These are phyloP conservation scores for Adoxophyes honmai DNA, from an alignment of 1,140 invertebrate species.

Conservation along the genomic window DNA sequence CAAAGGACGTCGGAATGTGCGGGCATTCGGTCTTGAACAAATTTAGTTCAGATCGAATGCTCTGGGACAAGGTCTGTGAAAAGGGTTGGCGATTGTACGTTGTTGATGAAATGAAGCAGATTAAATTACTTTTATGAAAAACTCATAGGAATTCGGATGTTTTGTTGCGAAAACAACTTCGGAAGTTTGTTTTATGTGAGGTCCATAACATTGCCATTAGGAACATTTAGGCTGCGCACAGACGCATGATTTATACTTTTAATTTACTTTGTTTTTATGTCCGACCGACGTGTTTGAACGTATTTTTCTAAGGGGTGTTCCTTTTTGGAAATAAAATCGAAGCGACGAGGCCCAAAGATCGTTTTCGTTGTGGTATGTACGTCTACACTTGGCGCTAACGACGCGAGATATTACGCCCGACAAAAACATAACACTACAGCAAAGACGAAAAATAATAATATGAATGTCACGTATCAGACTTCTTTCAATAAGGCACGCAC, in stretches of 20 bases:
- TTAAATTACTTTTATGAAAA: slow-evolving; percentile 60
- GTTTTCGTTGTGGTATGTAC: too few relatives aligned
- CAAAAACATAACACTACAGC: neutral
- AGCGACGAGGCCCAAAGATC: too few relatives aligned
- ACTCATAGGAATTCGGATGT: neutral
- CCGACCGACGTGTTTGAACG: too few relatives aligned
- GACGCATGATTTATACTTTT: too few relatives aligned
- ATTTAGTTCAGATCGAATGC: slow-evolving; percentile 69
- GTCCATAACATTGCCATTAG: too few relatives aligned
- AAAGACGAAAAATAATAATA: neutral
- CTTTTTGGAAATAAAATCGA: too few relatives aligned
- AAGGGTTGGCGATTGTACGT: slow-evolving; percentile 51
- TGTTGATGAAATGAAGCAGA: slow-evolving; percentile 46
- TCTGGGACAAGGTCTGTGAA: slow-evolving; percentile 60
- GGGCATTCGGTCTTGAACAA: slow-evolving; percentile 58
- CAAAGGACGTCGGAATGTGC: slow-evolving; percentile 59
- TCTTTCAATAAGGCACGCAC: slow-evolving; percentile 32
- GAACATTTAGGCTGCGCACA: too few relatives aligned
- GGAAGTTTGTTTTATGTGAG: too few relatives aligned
- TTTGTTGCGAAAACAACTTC: neutral
- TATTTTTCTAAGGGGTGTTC: too few relatives aligned
- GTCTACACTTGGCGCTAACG: too few relatives aligned
- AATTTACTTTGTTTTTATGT: too few relatives aligned
- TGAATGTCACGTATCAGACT: neutral
- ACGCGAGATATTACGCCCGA: too few relatives aligned